Percentiles rank a stretch among this genome's conserved stretches.
Evolutionary conservation across 2,113 vertebrate species (phyloP).

Genomic region (Montifringilla adamsi): DNA sequence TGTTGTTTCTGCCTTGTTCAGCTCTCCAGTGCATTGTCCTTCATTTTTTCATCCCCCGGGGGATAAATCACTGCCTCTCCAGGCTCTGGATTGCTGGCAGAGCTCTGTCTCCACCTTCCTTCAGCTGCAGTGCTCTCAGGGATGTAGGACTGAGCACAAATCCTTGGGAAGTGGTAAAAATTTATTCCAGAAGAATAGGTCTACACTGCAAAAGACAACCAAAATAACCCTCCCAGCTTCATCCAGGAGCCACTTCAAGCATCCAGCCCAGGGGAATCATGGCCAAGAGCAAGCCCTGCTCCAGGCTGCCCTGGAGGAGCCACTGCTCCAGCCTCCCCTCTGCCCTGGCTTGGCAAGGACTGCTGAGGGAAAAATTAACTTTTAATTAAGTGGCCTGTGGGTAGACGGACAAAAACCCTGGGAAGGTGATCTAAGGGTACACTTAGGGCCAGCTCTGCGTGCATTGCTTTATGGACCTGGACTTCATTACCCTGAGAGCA

Average conservation of each 20-base stretch:
- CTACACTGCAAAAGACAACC: neutral
- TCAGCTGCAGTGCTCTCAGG: neutral
- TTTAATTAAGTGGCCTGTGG: neutral
- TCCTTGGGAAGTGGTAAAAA: neutral
- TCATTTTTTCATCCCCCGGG: neutral
- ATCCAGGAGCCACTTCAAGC: neutral
- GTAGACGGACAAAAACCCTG: neutral
- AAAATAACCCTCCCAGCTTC: neutral
- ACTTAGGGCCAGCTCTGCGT: neutral
- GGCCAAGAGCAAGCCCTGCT: neutral
- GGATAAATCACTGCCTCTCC: neutral
- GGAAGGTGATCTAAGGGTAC: neutral
- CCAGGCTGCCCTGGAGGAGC: neutral
- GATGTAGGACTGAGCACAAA: neutral
- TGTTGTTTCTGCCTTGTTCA: neutral
- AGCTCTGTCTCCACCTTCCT: neutral
- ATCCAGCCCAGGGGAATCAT: rapidly evolving
- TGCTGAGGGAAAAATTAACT: neutral
- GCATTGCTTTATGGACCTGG: neutral
- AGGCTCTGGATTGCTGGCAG: neutral
- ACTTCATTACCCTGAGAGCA: neutral
- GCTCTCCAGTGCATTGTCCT: neutral
- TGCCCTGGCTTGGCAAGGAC: neutral
- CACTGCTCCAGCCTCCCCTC: neutral
- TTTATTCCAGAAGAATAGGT: neutral